Base-by-base conservation (phyloP, 2,888 invertebrate species). In the Loripinus fragilis region DNA sequence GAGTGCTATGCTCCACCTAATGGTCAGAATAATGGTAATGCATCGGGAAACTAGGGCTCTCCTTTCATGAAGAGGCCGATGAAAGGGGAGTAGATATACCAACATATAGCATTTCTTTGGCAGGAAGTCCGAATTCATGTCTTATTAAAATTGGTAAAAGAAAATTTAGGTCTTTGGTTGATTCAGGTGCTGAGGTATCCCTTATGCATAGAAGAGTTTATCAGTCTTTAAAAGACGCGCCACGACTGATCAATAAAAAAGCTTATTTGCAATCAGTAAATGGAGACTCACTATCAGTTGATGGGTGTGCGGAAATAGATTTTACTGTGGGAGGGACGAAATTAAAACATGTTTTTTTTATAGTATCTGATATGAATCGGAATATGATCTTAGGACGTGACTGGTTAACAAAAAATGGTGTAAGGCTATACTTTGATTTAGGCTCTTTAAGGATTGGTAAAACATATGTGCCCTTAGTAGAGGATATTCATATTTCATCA, bases 131-230 rank as follows among this genome's bases (percentile, higher is more conserved):
- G n/a, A n/a, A n/a, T n/a, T n/a, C n/a, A n/a, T n/a, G n/a, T n/a
- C n/a, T n/a, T n/a, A n/a, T n/a, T n/a, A n/a, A n/a, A n/a, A n/a
- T n/a, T n/a, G n/a, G n/a, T n/a, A n/a, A n/a, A n/a, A n/a, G n/a
- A n/a, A n/a, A n/a, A n/a, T n/a, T 60, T 74, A 70, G 73, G 45
- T 55, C 60, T 8, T 41, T 76, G n/a, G 50, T 78, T 0, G 78
- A 81, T 42, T 52, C 73, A 0, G 75, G 75, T 15, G 81, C 78
- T 12, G 73, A 78, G n/a, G 78, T 78, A 35, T n/a, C n/a, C n/a
- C n/a, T n/a, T n/a, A n/a, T n/a, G n/a, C n/a, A n/a, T n/a, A n/a
- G n/a, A n/a, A n/a, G n/a, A n/a, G n/a, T n/a, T n/a, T n/a, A n/a
- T n/a, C n/a, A n/a, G n/a, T n/a, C n/a, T n/a, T n/a, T n/a, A n/a